Evolutionary conservation across 1,140 invertebrate species (phyloP).

Genomic region (Saccostrea cuccullata): DNA sequence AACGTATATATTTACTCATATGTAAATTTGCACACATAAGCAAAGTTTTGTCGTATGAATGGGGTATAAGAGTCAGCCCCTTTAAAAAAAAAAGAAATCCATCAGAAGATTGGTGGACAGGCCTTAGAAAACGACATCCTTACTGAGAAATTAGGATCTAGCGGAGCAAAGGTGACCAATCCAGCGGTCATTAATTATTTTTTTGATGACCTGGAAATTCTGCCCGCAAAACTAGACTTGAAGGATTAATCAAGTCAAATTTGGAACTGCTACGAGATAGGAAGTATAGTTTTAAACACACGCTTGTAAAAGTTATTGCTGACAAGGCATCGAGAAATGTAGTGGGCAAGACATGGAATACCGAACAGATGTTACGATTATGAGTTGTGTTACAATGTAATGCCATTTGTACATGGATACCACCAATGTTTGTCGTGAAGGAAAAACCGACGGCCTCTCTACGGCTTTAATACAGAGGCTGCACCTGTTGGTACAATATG

Average conservation of each 20-base stretch:
- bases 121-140: no score
- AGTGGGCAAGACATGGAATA: constrained; percentile 40
- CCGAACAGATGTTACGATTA: constrained; percentile 55
- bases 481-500: constrained; percentile 51
- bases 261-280: background rate
- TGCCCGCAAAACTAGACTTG: no score
- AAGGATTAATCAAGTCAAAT: background rate
- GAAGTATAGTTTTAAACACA: background rate
- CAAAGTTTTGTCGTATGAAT: no score
- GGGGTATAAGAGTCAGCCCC: no score
- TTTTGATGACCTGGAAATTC: no score
- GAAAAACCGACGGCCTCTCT: constrained; percentile 52
- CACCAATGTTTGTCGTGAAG: constrained; percentile 58
- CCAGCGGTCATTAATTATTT: no score
- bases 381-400: constrained; percentile 61
- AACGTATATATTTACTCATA: no score
- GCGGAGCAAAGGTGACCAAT: no score
- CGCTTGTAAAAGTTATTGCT: constrained; percentile 45
- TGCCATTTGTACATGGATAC: constrained; percentile 47
- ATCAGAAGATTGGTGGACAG: no score
- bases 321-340: constrained; percentile 42
- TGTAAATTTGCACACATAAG: no score
- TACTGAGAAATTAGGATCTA: no score
- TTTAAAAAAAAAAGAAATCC: no score
- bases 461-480: constrained; percentile 49